A percentile compares a stretch with the other conserved stretches of the same genome.
Evolutionary conservation across 1,140 invertebrate species (phyloP).

Genomic region (Drosophila ercepeae): DNA sequence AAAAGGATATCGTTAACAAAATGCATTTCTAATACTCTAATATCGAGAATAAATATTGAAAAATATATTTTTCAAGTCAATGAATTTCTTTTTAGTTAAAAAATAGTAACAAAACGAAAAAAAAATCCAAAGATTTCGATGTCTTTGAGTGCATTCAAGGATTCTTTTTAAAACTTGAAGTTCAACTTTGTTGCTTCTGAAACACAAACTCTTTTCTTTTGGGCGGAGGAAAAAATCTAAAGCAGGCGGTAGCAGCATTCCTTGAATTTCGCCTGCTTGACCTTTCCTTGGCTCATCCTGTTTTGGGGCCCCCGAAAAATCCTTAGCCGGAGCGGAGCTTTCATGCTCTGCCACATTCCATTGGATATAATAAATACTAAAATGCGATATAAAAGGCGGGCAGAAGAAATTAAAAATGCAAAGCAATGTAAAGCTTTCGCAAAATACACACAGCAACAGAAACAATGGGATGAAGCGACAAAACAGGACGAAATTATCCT

Average conservation of each 20-base stretch:
- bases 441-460: background rate
- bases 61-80: too few relatives aligned
- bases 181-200: background rate
- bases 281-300: conserved; percentile 17
- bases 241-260: conserved; percentile 42
- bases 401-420: conserved; percentile 68
- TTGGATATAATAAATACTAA: conserved; percentile 65
- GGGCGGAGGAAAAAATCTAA: conserved; percentile 6
- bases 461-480: background rate
- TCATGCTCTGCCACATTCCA: conserved; percentile 53
- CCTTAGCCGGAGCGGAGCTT: conserved; percentile 1
- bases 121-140: too few relatives aligned
- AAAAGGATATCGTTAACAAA: background rate
- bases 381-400: conserved; percentile 56
- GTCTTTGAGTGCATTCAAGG: too few relatives aligned
- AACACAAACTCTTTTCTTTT: background rate
- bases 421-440: conserved; percentile 35
- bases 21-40: background rate
- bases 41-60: background rate
- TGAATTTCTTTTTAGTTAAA: too few relatives aligned
- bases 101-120: too few relatives aligned
- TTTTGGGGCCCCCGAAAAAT: conserved; percentile 5
- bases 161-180: conserved; percentile 9
- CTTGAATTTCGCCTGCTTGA: conserved; percentile 46
- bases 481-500: conserved; percentile 13